Evolutionary conservation across 2,797 vertebrate species (phyloP).

Genomic region (Tamandua tetradactyla): DNA sequence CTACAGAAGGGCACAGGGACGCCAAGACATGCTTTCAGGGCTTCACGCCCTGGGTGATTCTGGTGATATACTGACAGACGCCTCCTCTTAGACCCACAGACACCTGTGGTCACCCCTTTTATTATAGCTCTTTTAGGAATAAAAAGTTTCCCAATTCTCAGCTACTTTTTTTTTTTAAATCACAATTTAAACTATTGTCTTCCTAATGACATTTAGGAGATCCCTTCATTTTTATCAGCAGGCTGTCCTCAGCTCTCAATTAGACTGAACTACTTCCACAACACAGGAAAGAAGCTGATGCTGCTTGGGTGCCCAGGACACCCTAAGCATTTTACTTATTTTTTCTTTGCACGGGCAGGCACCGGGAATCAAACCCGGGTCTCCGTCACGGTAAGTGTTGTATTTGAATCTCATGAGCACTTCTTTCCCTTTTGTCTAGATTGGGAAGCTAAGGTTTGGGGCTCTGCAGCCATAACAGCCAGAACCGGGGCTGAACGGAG

Average conservation of each 20-base stretch:
- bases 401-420: neutral
- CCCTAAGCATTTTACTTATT: neutral
- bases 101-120: neutral
- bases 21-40: neutral
- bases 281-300: neutral
- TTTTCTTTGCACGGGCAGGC: too few relatives aligned
- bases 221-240: neutral
- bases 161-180: neutral
- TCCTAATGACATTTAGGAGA: slow-evolving; percentile 14
- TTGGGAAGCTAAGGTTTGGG: neutral
- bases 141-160: neutral
- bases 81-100: neutral
- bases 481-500: neutral
- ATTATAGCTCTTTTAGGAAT: neutral
- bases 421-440: neutral
- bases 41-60: neutral
- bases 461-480: neutral
- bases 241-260: neutral
- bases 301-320: neutral
- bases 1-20: neutral
- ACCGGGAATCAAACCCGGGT: too few relatives aligned
- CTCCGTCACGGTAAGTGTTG: too few relatives aligned
- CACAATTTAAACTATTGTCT: neutral
- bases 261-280: neutral
- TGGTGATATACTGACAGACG: neutral